Evolutionary conservation across 2,888 invertebrate genomes (phyloP), one percentile per base, ranked within the genome.

Genomic region (Drosophila helvetica): DNA sequence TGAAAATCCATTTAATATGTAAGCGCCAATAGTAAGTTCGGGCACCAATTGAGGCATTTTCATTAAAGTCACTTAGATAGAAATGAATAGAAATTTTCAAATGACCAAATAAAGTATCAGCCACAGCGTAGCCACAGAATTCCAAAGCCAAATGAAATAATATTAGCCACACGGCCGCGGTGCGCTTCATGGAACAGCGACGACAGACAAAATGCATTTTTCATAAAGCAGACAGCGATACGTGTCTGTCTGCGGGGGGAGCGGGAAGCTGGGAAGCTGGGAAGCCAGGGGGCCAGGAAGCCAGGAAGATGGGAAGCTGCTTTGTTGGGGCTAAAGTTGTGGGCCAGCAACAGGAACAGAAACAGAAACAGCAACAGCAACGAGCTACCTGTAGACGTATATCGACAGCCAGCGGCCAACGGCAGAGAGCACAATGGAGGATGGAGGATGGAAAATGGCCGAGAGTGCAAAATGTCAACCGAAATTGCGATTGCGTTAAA

Each of bases 401-500:
- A 82, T 79, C 75, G 77, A 77, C 70, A 65, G 62, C 47, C 72
- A 65, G 67, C 58, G 77, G 55, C 61, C 61, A 48, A 59, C 61
- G 43, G 46, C 54, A 48, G 38, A 38, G 45, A 45, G 58, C 38
- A 53, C 42, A 72, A 56, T 63, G 67, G 64, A 46, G 45, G 30
- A 17, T 33, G 61, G 18, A 54, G 78, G 79, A 73, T 77, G 79
- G 74, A 74, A 73, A 78, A 82, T 64, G 61, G 61, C 69, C 69
- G 51, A 66, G 70, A 80, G 82, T 76, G 78, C 75, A 85, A 81
- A 89, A 87, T 89, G 89, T 88, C 88, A 85, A 77, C 79, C 78
- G 75, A 81, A 80, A 83, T 85, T 86, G 89, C 81, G 86, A 89
- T 89, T 89, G 86, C 84, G 86, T 89, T 89, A 89, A 89, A 89